Conservation (phyloP, 37 sponge, comb jelly and placozoan species). For the Aplysina aerophoba region DNA sequence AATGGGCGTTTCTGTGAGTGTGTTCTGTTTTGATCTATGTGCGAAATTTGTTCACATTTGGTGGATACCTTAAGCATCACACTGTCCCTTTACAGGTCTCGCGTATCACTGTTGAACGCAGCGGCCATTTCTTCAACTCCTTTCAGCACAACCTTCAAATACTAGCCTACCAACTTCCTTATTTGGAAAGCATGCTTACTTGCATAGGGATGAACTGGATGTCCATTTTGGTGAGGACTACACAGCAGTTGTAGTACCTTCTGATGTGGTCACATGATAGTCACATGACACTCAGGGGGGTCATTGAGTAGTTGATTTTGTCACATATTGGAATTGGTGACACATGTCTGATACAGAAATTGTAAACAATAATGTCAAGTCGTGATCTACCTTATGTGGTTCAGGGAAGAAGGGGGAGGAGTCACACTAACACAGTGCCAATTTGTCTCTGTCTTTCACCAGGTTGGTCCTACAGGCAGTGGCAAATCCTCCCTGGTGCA, state of each 20-base stretch:
- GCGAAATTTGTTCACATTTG: too few species aligned
- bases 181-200: slow-evolving; percentile 70
- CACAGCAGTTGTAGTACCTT: too few species aligned
- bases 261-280: too few species aligned
- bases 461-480: slow-evolving; percentile 81
- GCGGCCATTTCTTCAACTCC: neutral
- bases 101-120: neutral
- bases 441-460: neutral
- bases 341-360: too few species aligned
- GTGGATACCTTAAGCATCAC: too few species aligned
- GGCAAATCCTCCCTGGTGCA: slow-evolving; percentile 83
- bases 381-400: neutral
- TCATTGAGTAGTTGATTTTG: neutral
- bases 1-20: neutral
- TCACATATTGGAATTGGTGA: neutral
- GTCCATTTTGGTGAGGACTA: slow-evolving; percentile 79
- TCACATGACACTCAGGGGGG: neutral
- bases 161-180: slow-evolving; percentile 62
- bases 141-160: neutral
- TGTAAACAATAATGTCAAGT: neutral
- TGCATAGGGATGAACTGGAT: slow-evolving; percentile 91
- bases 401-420: neutral
- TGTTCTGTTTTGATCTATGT: neutral
- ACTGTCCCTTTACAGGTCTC: neutral
- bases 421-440: neutral